Evolutionary conservation across 1,140 invertebrate species (phyloP).

Genomic region (Drosophila albomicans): DNA sequence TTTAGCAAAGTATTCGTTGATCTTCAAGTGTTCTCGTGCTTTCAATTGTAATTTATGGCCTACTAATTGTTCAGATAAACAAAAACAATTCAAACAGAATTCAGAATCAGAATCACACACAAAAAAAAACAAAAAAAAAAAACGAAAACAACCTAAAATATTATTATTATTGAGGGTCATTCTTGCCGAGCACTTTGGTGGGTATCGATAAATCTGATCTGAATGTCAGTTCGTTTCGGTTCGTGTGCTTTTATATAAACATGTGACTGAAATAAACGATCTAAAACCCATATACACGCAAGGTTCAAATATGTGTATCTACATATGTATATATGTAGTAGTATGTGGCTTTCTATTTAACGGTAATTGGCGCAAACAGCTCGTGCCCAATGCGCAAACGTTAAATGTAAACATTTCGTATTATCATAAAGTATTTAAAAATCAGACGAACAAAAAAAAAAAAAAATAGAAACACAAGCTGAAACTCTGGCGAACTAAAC

Average conservation of each 20-base stretch:
- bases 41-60: constrained; percentile 48
- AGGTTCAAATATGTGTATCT: neutral
- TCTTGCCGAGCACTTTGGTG: constrained; percentile 9
- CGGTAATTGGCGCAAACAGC: constrained; percentile 64
- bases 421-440: constrained; percentile 20
- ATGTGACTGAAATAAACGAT: constrained; percentile 54
- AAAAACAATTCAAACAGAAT: constrained; percentile 14
- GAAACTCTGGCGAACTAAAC: neutral
- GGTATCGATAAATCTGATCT: constrained; percentile 23
- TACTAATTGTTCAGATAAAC: constrained; percentile 64
- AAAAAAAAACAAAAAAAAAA: neutral
- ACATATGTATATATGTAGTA: constrained; percentile 6
- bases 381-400: constrained; percentile 60
- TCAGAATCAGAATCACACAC: neutral
- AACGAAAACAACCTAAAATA: constrained; percentile 11
- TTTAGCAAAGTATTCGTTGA: constrained; percentile 17
- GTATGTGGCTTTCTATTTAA: constrained; percentile 56
- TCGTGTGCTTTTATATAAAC: constrained; percentile 42
- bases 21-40: constrained; percentile 15
- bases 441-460: neutral
- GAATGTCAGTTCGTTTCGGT: constrained; percentile 17
- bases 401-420: constrained; percentile 48
- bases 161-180: constrained; percentile 33
- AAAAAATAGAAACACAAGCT: neutral
- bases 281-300: neutral